Evolutionary conservation across 2,888 invertebrate genomes (phyloP).

Genomic region (Sphaeridia pumilis): DNA sequence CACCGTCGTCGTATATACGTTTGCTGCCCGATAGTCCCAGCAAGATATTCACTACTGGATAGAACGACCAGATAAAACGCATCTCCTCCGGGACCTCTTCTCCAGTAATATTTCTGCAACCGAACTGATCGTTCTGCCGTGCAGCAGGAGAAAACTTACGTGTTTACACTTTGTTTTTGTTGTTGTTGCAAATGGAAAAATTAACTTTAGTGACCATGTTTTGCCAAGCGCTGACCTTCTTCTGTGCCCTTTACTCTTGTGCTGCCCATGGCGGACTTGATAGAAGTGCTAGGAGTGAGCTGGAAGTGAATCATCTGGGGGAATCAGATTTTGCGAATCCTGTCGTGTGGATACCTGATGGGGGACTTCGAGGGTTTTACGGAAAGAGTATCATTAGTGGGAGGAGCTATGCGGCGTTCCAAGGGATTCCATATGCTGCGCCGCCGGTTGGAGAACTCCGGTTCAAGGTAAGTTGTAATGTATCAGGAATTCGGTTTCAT

Average conservation of each 20-base stretch:
- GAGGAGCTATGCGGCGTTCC: conserved; percentile 73
- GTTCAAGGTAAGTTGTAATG: conserved; percentile 47
- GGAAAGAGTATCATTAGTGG: conserved; percentile 23
- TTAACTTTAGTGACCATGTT: conserved; percentile 11
- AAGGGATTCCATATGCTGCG: conserved; percentile 82
- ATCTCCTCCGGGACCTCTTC: neutral
- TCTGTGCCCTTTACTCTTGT: conserved; percentile 19
- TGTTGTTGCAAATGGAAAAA: too few relatives aligned
- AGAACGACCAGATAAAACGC: too few relatives aligned
- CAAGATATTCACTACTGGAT: too few relatives aligned
- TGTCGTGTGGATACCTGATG: conserved; percentile 21
- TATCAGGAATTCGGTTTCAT: neutral
- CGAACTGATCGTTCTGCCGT: too few relatives aligned
- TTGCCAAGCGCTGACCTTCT: conserved; percentile 16
- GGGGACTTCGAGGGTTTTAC: conserved; percentile 25
- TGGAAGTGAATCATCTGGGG: neutral
- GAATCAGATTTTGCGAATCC: conserved; percentile 13
- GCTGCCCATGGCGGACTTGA: conserved; percentile 7
- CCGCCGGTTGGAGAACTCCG: conserved; percentile 67
- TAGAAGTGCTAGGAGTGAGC: too few relatives aligned
- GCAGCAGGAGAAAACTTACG: too few relatives aligned
- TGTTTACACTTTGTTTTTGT: too few relatives aligned
- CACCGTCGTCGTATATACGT: too few relatives aligned
- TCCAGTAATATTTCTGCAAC: too few relatives aligned
- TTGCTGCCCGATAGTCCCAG: too few relatives aligned